Evolutionary conservation across 2,888 invertebrate species (phyloP), one percentile per base, ranked within the genome.

Genomic region (Nymphalis polychloros): DNA sequence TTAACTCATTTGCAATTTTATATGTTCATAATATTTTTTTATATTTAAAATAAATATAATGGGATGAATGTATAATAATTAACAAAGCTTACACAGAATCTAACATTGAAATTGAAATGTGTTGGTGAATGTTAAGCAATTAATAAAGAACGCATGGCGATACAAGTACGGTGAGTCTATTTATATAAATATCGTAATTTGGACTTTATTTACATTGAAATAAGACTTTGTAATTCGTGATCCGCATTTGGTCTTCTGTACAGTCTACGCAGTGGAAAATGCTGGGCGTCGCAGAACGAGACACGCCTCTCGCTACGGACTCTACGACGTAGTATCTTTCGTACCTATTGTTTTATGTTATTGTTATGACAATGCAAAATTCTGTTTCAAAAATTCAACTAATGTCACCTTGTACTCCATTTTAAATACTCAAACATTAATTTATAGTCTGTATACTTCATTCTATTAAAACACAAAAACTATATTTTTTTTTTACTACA

Each of bases 221-320:
- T 72, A 69, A 35, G 67, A 64, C 64, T 62, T 50, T 59, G 13
- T 57, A 60, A 52, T 67, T 67, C 62, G 59, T 67, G 64, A 72
- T 72, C 72, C 60, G 41, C 19, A 23, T 53, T 23, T 69, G 61
- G 57, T 57, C 57, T 55, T 55, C 57, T 41, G 57, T 57, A 57
- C 52, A 35, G 55, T 61, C 48, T 48, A 62, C 61, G 10, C 53
- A 67, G 64, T 62, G 59, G 41, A 50, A 72, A 75, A 73, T 72
- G 76, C 78, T 84, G 87, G 87, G 87, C 87, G 86, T 80, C 73
- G 72, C 80, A 53, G 67, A 71, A 35, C 66, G 69, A 69, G 81
- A 75, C 83, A 82, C 85, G 87, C 86, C 86, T 84, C 79, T 81
- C 73, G 73, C 72, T 82, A 81, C 81, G 81, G 72, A 66, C 75